Percentiles rank a stretch among this genome's conserved stretches.
Conservation (phyloP, 1,140 invertebrate species). For the Lepidurus apus region DNA sequence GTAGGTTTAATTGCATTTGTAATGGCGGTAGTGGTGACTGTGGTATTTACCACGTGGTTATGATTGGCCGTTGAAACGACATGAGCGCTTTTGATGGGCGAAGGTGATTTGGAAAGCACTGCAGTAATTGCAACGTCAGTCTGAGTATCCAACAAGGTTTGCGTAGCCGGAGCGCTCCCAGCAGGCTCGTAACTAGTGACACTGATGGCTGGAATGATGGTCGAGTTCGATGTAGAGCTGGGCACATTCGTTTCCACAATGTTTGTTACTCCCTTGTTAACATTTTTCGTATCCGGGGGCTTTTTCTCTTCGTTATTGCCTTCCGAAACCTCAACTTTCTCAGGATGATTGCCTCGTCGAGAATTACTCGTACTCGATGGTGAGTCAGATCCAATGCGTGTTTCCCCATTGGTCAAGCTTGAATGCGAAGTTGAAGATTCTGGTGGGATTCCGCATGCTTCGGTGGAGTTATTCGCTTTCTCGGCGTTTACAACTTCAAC, state of each 20-base stretch:
- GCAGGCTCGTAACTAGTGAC: not conserved
- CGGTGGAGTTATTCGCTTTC: not conserved
- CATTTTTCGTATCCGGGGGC: not conserved
- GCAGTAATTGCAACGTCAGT: not conserved
- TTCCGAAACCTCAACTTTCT: not conserved
- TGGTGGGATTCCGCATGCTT: not conserved
- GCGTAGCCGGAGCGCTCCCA: not conserved
- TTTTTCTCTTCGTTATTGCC: not conserved
- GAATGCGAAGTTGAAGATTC: not conserved
- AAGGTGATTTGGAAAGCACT: not conserved
- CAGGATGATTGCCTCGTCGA: not conserved
- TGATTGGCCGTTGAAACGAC: not conserved
- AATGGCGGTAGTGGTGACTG: not conserved
- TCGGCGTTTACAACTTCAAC: not conserved
- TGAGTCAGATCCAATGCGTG: not conserved
- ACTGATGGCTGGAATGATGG: not conserved
- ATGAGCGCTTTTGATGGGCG: not conserved
- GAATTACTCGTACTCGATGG: not conserved
- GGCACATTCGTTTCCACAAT: not conserved
- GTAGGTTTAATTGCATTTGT: not conserved
- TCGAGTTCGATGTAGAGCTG: conserved; percentile 12
- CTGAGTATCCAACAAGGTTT: not conserved
- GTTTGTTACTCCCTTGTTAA: not conserved
- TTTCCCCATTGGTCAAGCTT: not conserved
- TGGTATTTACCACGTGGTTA: not conserved